These are phyloP conservation scores for Neosalanx taihuensis DNA, from an alignment of 2,797 vertebrate genomes.

Conservation along the genomic window DNA sequence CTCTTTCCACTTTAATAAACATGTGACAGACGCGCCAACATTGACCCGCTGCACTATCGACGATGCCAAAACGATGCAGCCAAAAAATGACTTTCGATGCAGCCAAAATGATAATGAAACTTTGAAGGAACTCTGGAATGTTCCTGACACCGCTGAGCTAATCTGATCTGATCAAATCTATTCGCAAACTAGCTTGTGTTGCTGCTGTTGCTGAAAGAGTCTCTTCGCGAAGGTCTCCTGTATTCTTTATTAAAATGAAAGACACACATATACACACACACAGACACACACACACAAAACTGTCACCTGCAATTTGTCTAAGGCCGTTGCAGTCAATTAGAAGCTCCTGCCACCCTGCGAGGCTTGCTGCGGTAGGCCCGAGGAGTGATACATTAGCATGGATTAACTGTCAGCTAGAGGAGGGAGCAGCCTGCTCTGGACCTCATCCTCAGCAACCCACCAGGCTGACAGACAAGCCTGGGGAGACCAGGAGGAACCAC, in stretches of 20 bases:
- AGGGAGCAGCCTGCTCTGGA: slow-evolving; percentile 36
- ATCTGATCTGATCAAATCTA: slow-evolving; percentile 53
- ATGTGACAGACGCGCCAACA: slow-evolving; percentile 50
- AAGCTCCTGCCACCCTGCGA: slow-evolving; percentile 46
- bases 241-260: slow-evolving; percentile 41
- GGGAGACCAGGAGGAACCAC: not conserved
- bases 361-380: slow-evolving; percentile 46
- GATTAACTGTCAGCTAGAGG: slow-evolving; percentile 69
- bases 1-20: slow-evolving; percentile 42
- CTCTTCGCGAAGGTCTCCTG: slow-evolving; percentile 34
- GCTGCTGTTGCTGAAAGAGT: slow-evolving; percentile 38
- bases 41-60: slow-evolving; percentile 47
- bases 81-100: slow-evolving; percentile 48
- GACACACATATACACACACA: not conserved
- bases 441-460: too few species aligned
- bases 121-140: slow-evolving; percentile 46
- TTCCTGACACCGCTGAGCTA: slow-evolving; percentile 46
- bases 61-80: slow-evolving; percentile 47
- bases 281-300: slow-evolving; percentile 27
- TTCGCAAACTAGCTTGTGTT: slow-evolving; percentile 48
- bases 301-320: slow-evolving; percentile 36
- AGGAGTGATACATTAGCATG: slow-evolving; percentile 64
- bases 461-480: slow-evolving; percentile 13
- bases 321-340: slow-evolving; percentile 41
- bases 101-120: slow-evolving; percentile 59